phyloP scores from a whole-genome alignment of 2,113 vertebrate genomes.

The Cercocebus atys region DNA sequence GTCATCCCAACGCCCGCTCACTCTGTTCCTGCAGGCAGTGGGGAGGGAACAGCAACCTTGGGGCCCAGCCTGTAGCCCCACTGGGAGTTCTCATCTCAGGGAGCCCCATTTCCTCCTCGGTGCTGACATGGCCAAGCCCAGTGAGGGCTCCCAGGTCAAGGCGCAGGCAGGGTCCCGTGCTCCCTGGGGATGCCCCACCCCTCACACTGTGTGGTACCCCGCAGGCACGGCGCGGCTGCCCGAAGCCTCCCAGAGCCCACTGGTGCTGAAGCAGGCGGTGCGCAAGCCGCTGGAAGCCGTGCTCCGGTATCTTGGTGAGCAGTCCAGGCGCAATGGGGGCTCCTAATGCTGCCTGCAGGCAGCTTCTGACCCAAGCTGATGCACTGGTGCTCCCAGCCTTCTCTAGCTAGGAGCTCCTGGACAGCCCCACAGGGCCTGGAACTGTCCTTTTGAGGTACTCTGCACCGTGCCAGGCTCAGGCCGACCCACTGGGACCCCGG shows the following conservation, averaged over 20 bases:
- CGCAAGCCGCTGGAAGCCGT: slow-evolving; percentile 97
- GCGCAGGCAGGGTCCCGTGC: background rate
- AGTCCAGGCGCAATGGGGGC: background rate
- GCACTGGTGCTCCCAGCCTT: background rate
- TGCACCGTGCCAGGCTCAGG: background rate
- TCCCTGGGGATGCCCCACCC: background rate
- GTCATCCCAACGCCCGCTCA: background rate
- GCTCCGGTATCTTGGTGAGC: slow-evolving; percentile 94
- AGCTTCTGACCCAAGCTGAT: background rate
- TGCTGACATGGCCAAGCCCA: background rate
- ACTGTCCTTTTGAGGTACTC: fast-evolving
- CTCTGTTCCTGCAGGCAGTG: no score
- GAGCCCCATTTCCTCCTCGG: no score
- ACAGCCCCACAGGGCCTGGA: no score
- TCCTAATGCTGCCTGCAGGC: background rate
- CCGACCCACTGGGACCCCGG: fast-evolving
- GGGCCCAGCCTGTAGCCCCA: fast-evolving
- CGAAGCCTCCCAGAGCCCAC: slow-evolving; percentile 90
- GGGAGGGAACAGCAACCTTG: fast-evolving
- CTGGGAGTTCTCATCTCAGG: no score
- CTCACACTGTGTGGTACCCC: slow-evolving; percentile 47
- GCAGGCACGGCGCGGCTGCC: slow-evolving; percentile 94
- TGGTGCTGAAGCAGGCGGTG: slow-evolving; percentile 90
- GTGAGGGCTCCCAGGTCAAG: background rate
- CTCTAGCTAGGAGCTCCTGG: fast-evolving